Conservation (phyloP, 2,888 invertebrate genomes). For the Drosophila lutescens region DNA sequence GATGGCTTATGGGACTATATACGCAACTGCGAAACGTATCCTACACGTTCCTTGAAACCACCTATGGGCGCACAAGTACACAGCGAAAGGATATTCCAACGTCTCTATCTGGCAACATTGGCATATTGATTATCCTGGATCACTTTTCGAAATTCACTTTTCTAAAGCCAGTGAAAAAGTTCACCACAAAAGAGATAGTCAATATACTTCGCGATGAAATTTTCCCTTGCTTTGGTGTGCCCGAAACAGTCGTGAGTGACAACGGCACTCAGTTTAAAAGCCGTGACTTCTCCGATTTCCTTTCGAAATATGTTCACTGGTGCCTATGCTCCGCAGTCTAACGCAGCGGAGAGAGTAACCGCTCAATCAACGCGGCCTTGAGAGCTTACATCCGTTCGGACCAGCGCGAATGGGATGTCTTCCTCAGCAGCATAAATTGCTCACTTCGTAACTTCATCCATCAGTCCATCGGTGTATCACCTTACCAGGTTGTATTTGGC, state of each 20-base stretch:
- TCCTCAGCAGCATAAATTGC: neutral
- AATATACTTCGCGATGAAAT: neutral
- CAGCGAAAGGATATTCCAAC: neutral
- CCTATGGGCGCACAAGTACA: conserved; percentile 1
- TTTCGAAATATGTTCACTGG: no score
- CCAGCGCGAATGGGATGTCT: no score
- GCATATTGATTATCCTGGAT: no score
- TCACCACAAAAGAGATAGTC: conserved; percentile 1
- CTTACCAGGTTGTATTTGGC: conserved; percentile 1
- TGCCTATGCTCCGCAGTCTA: no score
- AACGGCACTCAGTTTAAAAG: conserved; percentile 3
- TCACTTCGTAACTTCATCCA: neutral
- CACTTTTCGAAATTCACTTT: conserved; percentile 5
- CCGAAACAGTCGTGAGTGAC: conserved; percentile 1
- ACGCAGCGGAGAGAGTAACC: no score
- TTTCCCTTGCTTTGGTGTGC: neutral
- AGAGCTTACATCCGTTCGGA: no score
- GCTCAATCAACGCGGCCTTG: no score
- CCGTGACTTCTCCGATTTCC: no score
- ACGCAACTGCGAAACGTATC: neutral
- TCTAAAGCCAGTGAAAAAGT: conserved; percentile 1
- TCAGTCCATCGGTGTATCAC: neutral
- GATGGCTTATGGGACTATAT: neutral
- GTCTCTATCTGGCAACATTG: neutral
- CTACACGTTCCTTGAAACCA: neutral